Base-by-base conservation (phyloP, 2,797 vertebrate genomes). In the Glyptemys insculpta region DNA sequence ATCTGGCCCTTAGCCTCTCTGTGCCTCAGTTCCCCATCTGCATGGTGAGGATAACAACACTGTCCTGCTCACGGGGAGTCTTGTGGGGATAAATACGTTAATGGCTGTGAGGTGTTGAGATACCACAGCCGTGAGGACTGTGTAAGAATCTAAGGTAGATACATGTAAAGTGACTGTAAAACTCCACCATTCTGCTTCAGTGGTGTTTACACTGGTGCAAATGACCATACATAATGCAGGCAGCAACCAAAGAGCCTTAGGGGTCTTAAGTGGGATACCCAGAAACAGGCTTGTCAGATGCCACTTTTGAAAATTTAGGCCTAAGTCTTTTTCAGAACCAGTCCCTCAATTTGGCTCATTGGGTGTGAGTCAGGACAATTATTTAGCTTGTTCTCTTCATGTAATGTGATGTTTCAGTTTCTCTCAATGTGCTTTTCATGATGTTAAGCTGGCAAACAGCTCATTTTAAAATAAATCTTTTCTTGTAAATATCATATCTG, bases 361-460 rank as follows among this genome's bases (percentile, higher is more conserved):
- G 84, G 49, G 37, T 31, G 44, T 44, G 44, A 57, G 81, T 86
- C 57, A 92, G 86, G 86, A 59, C 76, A 82, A 10, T 34, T 83
- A 65, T 92, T 92, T 52, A 81, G 56, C 78, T 81, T 29, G 9
- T 87, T 87, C 72, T 65, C 52, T 93, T 79, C 11, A 4, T 3
- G 12, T 65, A 47, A 54, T 0, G 0, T 37, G 47, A 91, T 88
- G 76, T 16, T 10, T 83, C 34, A 54, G 7, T 1, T 10, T 34
- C 37, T 44, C 52, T 44, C 0, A 2, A 23, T 41, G 34, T 86
- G 29, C 68, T 95, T 92, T 91, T 80, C 54, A 3, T 78, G 72
- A 68, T 0, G 1, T 89, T 81, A 86, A 85, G 57, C 14, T 92
- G 91, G 91, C 79, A 92, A 95, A 81, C 21, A 23, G n/a, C 81